Evolutionary conservation across 64 coral and sea anemone species (phyloP).

Genomic region (Montipora cactus): DNA sequence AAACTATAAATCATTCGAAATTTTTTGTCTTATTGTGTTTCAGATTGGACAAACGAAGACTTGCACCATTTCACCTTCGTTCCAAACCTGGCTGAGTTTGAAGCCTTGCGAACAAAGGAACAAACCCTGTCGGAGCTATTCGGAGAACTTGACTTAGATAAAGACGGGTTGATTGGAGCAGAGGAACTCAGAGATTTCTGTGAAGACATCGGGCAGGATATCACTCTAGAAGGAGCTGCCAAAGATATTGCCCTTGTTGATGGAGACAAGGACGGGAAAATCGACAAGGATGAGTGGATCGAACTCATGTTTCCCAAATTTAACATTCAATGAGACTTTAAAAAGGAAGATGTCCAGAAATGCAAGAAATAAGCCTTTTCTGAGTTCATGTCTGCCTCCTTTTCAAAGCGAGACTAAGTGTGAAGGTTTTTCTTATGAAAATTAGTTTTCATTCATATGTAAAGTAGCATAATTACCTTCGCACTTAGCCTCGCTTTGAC

Average conservation of each 20-base stretch:
- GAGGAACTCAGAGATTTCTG: constrained; percentile 92
- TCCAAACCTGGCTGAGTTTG: constrained; percentile 97
- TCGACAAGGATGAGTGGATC: constrained; percentile 96
- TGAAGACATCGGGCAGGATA: constrained; percentile 95
- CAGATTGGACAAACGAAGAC: constrained; percentile 86
- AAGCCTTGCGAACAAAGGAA: constrained; percentile 96
- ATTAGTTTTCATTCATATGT: no score
- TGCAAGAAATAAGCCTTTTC: no score
- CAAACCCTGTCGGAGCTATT: constrained; percentile 97
- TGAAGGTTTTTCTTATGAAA: no score
- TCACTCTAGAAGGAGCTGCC: constrained; percentile 80
- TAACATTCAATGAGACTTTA: constrained; percentile 80
- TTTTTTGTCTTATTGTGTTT: neutral
- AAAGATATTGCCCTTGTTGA: constrained; percentile 97
- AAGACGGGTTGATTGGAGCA: constrained; percentile 92
- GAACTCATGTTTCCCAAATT: constrained; percentile 99
- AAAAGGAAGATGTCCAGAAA: no score
- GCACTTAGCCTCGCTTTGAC: no score
- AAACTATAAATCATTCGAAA: no score
- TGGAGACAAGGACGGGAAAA: constrained; percentile 92
- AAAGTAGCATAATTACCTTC: no score
- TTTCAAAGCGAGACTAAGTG: no score
- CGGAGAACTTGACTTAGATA: constrained; percentile 87
- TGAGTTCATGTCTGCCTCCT: no score
- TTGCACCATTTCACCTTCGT: constrained; percentile 91